These are phyloP conservation scores for Monopis laevigella DNA, from an alignment of 2,888 invertebrate species.

Conservation along the genomic window DNA sequence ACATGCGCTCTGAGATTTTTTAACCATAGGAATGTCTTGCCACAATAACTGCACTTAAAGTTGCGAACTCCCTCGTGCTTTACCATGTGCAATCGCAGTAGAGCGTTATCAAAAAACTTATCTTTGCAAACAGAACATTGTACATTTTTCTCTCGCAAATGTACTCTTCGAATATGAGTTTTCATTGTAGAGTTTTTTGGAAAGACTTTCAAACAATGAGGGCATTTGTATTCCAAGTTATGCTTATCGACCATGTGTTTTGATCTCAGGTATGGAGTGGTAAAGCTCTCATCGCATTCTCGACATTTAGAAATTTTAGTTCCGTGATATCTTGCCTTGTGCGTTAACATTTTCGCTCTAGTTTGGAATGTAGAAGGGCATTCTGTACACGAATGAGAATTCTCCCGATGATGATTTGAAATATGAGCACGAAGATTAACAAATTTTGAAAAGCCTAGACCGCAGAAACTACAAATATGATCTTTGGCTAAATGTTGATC, in stretches of 20 bases:
- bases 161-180: conserved; percentile 50
- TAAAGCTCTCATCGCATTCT: conserved; percentile 54
- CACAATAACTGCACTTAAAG: conserved; percentile 69
- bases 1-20: conserved; percentile 68
- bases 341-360: conserved; percentile 52
- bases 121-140: conserved; percentile 55
- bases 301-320: conserved; percentile 52
- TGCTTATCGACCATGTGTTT: conserved; percentile 61
- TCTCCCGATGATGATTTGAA: conserved; percentile 53
- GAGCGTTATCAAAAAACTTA: conserved; percentile 43
- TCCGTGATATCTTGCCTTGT: conserved; percentile 46
- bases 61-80: conserved; percentile 62
- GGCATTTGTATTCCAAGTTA: conserved; percentile 29
- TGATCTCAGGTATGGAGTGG: conserved; percentile 58
- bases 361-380: conserved; percentile 52
- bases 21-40: conserved; percentile 68
- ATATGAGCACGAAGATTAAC: conserved; percentile 54
- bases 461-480: conserved; percentile 52
- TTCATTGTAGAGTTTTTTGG: conserved; percentile 44
- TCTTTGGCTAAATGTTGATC: conserved; percentile 41
- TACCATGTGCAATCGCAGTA: conserved; percentile 49
- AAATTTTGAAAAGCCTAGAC: conserved; percentile 46
- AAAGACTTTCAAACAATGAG: conserved; percentile 32
- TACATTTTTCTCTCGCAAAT: conserved; percentile 50
- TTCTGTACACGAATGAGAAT: conserved; percentile 47